Base-by-base conservation (phyloP, 2,113 vertebrate species). In the Coregonus clupeaformis region DNA sequence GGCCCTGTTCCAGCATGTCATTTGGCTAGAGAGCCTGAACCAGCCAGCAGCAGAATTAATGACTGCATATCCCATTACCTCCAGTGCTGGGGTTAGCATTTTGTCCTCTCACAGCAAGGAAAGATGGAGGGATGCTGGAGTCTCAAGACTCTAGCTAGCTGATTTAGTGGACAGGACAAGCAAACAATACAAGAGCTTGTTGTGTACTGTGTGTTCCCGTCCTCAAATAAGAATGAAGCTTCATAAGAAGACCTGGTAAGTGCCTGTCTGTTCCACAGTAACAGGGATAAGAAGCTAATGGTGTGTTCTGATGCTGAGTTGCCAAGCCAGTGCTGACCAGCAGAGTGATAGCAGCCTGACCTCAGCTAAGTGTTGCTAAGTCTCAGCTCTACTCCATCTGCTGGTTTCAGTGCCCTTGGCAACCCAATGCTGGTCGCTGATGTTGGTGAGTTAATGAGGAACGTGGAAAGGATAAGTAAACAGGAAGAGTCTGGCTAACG, bases 391-490 rank as follows among this genome's bases (percentile, higher is more conserved):
- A 72, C 86, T 87, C 87, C 89, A 89, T 88, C 89, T 91, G 90
- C 80, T 82, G 80, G 88, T 89, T 90, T 88, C 89, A 75, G 85
- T 87, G 89, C 87, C 89, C 88, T 89, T 90, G 89, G 91, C 89
- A 91, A 88, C 86, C 82, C 81, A 84, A 88, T 80, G 78, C 49
- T 84, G 84, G 85, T 84, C 72, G 79, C 80, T 84, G 77, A 84
- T 86, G 86, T 80, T 86, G 86, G 84, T 75, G 86, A 91, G 90
- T 88, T 93, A 93, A 93, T 93, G 91, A 93, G 90, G 87, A 88
- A 85, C 86, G 87, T 24, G 63, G 87, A 92, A 91, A 93, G 92
- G 92, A 93, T 92, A 93, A 91, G 89, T 90, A 91, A 91, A 92
- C 92, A 92, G 92, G 91, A 92, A 89, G 87, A 88, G 87, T 84